Evolutionary conservation across 2,797 vertebrate genomes (phyloP).

Genomic region (Melanotaenia trifasciata): DNA sequence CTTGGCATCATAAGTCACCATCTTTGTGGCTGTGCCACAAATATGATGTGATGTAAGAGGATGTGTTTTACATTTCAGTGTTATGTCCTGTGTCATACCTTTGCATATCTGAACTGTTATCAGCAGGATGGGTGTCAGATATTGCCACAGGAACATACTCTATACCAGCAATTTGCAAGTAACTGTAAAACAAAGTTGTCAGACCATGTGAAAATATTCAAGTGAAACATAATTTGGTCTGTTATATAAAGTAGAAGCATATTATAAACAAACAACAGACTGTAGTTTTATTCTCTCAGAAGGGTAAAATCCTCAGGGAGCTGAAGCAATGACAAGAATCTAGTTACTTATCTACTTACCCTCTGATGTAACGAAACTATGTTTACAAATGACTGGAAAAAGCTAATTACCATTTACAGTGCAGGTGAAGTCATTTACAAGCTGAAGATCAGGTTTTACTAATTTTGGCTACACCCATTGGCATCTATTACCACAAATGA

Average conservation of each 20-base stretch:
- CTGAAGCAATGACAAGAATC: neutral
- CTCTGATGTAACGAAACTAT: slow-evolving; percentile 1
- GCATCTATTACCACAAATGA: slow-evolving; percentile 17
- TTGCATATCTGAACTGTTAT: slow-evolving; percentile 45
- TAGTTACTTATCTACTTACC: slow-evolving; percentile 32
- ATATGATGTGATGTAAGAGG: neutral
- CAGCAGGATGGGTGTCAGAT: slow-evolving; percentile 55
- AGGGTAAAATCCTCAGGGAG: neutral
- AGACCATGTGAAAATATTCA: neutral
- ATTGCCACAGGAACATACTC: slow-evolving; percentile 69
- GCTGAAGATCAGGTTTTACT: neutral
- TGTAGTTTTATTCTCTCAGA: neutral
- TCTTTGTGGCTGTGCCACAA: neutral
- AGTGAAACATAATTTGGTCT: neutral
- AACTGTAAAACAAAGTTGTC: slow-evolving; percentile 30
- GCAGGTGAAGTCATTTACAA: neutral
- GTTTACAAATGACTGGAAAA: neutral
- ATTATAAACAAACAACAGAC: slow-evolving; percentile 13
- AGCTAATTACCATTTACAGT: neutral
- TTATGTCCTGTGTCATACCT: slow-evolving; percentile 55
- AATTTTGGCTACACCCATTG: slow-evolving; percentile 11
- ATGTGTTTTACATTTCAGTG: slow-evolving; percentile 7
- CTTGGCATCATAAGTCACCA: neutral
- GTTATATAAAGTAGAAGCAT: neutral
- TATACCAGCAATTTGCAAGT: slow-evolving; percentile 10